Evolutionary conservation across 2,113 vertebrate genomes (phyloP), one percentile per base, ranked within the genome.

Genomic region (Daboia siamensis): DNA sequence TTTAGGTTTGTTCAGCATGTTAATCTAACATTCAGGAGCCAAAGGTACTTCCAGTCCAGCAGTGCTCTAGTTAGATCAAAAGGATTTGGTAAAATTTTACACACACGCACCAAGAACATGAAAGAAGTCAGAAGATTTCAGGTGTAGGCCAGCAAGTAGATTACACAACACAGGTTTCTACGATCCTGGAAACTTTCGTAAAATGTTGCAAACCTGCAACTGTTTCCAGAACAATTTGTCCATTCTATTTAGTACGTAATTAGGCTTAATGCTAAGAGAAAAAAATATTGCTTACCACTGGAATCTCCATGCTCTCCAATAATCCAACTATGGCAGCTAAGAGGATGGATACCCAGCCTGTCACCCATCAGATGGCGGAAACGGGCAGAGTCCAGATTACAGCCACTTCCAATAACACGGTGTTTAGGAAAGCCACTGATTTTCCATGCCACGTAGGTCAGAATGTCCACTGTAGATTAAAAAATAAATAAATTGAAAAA

Each of bases 381-480:
- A 57, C 99, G 98, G 85, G 98, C 99, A 0, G 99, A 99, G 95
- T 99, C 99, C 97, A 99, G 97, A 91, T 99, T 99, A 93, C 99
- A 99, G 95, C 99, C 99, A 0, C 99, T 99, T 86, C 99, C 99
- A 7, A 99, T 98, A 85, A 99, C 98, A 1, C 99, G 98, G 96
- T 99, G 97, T 93, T 98, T 98, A 90, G 99, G 99, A 97, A 99
- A 98, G 26, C 99, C 99, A 7, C 99, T 99, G 96, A 99, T 98
- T 96, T 99, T 99, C 99, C 99, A 99, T 89, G 99, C 98, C 97
- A 99, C 99, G 0, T 99, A 99, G 95, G 99, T 99, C 97, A 99
- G 95, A 97, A 99, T 98, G 96, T 99, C 99, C 96, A 99, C 99
- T 99, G 93, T 4, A 44, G 88, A 94, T 54, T 74, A 1, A 33